A percentile compares a stretch with the other conserved stretches of the same genome.
Conservation (phyloP, 2,888 invertebrate species). For the Orthosia cruda region DNA sequence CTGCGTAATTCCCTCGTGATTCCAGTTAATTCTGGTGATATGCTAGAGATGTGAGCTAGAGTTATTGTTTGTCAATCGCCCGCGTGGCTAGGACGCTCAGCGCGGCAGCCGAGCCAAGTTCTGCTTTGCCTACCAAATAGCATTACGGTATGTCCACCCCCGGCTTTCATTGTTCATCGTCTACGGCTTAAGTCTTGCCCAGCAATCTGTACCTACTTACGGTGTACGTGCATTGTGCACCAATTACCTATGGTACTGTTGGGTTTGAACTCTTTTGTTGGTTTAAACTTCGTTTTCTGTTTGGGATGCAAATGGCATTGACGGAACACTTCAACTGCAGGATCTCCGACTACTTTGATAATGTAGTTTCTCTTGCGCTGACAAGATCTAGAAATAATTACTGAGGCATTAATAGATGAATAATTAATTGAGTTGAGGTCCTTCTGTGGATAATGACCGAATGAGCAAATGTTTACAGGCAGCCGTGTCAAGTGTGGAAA, state of each 20-base stretch:
- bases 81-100: constrained; percentile 32
- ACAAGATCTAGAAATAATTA: too few relatives aligned
- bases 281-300: constrained; percentile 6
- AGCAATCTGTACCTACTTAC: constrained; percentile 72
- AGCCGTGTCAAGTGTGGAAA: too few relatives aligned
- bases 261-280: constrained; percentile 9
- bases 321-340: not conserved
- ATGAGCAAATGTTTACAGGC: too few relatives aligned
- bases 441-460: too few relatives aligned
- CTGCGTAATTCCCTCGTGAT: constrained; percentile 63
- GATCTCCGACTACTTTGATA: not conserved
- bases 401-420: too few relatives aligned
- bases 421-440: too few relatives aligned
- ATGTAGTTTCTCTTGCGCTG: not conserved
- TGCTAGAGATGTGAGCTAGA: constrained; percentile 71
- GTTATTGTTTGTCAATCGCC: constrained; percentile 78
- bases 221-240: constrained; percentile 71
- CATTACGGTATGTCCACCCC: constrained; percentile 80
- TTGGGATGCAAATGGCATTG: constrained; percentile 6
- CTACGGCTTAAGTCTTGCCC: constrained; percentile 70
- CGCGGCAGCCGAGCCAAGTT: constrained; percentile 51
- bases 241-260: constrained; percentile 67
- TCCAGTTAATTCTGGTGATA: constrained; percentile 65
- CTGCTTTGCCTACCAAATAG: constrained; percentile 75
- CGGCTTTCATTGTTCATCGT: constrained; percentile 77